A percentile compares a stretch with the other conserved stretches of the same genome.
phyloP scores from a whole-genome alignment of 2,888 invertebrate genomes.

The Andrena camellia region DNA sequence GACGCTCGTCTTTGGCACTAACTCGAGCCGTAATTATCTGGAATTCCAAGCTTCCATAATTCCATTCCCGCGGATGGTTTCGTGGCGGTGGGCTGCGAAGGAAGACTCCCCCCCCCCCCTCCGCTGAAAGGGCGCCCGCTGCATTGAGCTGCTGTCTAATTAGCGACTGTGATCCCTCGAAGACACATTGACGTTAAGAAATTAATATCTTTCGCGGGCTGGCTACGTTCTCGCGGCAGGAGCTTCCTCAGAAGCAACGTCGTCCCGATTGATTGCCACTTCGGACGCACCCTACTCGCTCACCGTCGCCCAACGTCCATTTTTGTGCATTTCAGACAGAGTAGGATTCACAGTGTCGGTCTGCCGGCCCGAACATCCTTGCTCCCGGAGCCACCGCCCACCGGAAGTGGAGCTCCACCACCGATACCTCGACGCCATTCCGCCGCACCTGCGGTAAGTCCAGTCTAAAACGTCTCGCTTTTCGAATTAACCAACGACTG shows the following conservation, averaged over 20 bases:
- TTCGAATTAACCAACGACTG: background rate
- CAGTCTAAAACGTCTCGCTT: conserved; percentile 11
- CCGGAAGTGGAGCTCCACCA: conserved; percentile 76
- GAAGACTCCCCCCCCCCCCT: background rate
- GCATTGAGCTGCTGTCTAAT: conserved; percentile 18
- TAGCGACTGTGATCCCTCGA: conserved; percentile 11
- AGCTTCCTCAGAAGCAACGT: too few relatives aligned
- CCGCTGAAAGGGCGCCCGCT: background rate
- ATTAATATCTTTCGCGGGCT: conserved; percentile 1
- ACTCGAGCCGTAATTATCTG: conserved; percentile 15
- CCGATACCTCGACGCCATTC: conserved; percentile 83
- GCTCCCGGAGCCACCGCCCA: conserved; percentile 75
- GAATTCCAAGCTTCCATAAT: background rate
- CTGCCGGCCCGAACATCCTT: conserved; percentile 78
- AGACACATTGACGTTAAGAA: background rate
- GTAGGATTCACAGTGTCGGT: conserved; percentile 81
- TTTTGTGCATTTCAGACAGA: conserved; percentile 73
- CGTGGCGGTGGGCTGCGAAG: background rate
- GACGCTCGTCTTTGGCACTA: background rate
- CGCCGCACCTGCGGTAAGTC: conserved; percentile 80
- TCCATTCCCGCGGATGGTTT: conserved; percentile 3
- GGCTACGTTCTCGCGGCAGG: background rate
- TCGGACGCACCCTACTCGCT: too few relatives aligned
- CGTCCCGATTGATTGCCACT: background rate
- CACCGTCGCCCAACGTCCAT: background rate